phyloP scores from a whole-genome alignment of 2,113 vertebrate species.

The Tricholaema leucomelas region DNA sequence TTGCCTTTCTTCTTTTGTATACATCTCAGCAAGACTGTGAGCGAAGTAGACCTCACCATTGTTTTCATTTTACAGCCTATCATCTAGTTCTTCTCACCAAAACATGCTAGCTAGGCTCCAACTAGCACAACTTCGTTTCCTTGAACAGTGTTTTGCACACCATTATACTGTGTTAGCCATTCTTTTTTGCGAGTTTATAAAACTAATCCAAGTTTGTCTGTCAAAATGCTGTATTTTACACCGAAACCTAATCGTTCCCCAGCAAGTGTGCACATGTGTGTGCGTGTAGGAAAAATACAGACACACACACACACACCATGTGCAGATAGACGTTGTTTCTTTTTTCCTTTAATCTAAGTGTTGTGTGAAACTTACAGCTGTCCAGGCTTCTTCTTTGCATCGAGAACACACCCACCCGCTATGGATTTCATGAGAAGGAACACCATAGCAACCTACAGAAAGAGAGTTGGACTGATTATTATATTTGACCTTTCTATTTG shows the following conservation, averaged over 20 bases:
- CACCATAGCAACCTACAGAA: conserved; percentile 92
- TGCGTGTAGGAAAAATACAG: not conserved
- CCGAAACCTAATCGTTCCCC: not conserved
- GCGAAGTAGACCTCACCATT: too few relatives aligned
- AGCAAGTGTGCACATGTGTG: not conserved
- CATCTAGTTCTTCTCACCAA: too few relatives aligned
- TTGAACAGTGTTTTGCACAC: not conserved
- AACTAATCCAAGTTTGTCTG: not conserved
- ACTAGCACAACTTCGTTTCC: too few relatives aligned
- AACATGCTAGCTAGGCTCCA: too few relatives aligned
- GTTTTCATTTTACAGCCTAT: too few relatives aligned
- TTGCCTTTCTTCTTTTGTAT: too few relatives aligned
- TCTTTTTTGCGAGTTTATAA: not conserved
- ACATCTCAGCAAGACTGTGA: too few relatives aligned
- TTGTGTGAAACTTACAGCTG: conserved; percentile 83
- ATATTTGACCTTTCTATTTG: conserved; percentile 10
- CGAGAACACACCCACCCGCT: conserved; percentile 91
- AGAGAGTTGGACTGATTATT: conserved; percentile 39
- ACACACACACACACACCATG: not conserved
- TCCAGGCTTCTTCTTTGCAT: conserved; percentile 84
- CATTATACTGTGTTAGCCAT: not conserved
- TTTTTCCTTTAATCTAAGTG: not conserved
- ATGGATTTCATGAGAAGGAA: conserved; percentile 81
- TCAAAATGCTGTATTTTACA: not conserved
- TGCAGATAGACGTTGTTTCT: not conserved